Evolutionary conservation across 2,797 vertebrate genomes (phyloP).

Genomic region (Amphiprion clarkii): DNA sequence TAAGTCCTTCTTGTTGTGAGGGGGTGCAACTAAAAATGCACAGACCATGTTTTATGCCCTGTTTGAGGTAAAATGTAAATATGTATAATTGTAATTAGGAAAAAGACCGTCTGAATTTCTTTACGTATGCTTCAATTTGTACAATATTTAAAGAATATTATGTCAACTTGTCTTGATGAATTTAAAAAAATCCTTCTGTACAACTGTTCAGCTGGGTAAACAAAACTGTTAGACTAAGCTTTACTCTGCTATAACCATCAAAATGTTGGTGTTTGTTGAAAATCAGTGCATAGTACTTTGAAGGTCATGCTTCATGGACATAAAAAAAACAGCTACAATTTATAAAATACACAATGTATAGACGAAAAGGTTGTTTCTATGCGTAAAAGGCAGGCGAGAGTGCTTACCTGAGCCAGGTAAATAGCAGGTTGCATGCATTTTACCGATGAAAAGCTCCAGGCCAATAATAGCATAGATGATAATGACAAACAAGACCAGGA

Average conservation of each 20-base stretch:
- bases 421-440: constrained; percentile 99
- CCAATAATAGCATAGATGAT: constrained; percentile 99
- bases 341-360: neutral
- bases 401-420: constrained; percentile 90
- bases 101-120: neutral
- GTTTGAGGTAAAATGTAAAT: no score
- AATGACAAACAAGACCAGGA: constrained; percentile 99
- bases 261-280: no score
- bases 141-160: neutral
- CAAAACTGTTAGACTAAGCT: neutral
- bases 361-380: neutral
- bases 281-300: neutral
- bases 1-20: no score
- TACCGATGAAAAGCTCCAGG: constrained; percentile 99
- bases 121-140: neutral
- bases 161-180: neutral
- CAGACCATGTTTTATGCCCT: no score
- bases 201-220: neutral
- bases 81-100: no score
- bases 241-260: neutral
- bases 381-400: constrained; percentile 5
- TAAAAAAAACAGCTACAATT: constrained; percentile 8
- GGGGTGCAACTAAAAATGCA: no score
- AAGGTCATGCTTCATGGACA: neutral
- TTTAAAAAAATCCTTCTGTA: neutral